A percentile compares a stretch with the other conserved stretches of the same genome.
Conservation (phyloP, 1,140 invertebrate genomes). For the Eciton burchellii region DNA sequence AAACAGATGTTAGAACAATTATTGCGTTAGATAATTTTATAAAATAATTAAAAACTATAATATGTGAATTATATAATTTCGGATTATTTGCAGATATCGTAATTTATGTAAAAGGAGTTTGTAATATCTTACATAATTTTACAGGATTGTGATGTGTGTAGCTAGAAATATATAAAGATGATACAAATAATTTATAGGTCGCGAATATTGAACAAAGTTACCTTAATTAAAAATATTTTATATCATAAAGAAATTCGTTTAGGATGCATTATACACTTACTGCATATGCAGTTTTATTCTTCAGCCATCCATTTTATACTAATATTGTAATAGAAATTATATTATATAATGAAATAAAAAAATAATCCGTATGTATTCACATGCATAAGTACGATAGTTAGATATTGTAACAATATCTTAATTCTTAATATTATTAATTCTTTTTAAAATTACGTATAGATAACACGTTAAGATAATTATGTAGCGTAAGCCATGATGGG, state of each 20-base stretch:
- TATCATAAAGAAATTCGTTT: constrained; percentile 30
- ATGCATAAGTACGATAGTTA: constrained; percentile 22
- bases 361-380: constrained; percentile 24
- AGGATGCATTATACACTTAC: constrained; percentile 25
- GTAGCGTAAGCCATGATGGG: constrained; percentile 65
- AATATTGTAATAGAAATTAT: constrained; percentile 61
- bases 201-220: constrained; percentile 30
- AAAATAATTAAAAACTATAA: constrained; percentile 36
- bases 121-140: constrained; percentile 36
- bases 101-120: constrained; percentile 35
- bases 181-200: constrained; percentile 26
- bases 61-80: constrained; percentile 2
- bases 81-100: constrained; percentile 26
- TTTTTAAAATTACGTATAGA: constrained; percentile 36
- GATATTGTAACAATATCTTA: constrained; percentile 46
- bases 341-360: constrained; percentile 35
- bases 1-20: constrained; percentile 3
- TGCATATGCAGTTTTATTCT: constrained; percentile 30
- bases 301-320: constrained; percentile 54
- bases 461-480: constrained; percentile 39
- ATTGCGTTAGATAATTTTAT: constrained; percentile 31
- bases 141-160: constrained; percentile 35
- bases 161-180: constrained; percentile 35
- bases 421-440: constrained; percentile 25
- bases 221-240: constrained; percentile 34